These are phyloP conservation scores for Drosophila koepferae DNA, from an alignment of 2,888 invertebrate genomes.

Conservation along the genomic window DNA sequence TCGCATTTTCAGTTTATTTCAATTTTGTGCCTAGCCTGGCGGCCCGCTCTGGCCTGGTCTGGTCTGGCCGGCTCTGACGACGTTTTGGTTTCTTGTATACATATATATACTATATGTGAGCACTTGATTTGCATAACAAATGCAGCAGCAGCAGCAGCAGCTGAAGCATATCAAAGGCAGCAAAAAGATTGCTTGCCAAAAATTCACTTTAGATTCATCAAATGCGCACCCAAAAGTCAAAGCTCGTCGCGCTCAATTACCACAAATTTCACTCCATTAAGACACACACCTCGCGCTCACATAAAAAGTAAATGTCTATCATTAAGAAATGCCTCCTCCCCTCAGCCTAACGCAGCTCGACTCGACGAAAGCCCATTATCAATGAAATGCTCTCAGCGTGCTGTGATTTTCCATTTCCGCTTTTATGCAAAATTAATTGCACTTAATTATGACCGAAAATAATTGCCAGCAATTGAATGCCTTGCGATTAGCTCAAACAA, in stretches of 20 bases:
- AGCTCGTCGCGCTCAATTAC: constrained; percentile 77
- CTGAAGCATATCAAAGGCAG: constrained; percentile 39
- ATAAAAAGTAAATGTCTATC: constrained; percentile 79
- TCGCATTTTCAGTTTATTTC: constrained; percentile 71
- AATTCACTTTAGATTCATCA: constrained; percentile 69
- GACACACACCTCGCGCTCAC: constrained; percentile 68
- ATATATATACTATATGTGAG: constrained; percentile 29
- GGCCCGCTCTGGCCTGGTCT: constrained; percentile 33
- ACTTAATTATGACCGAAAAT: constrained; percentile 66
- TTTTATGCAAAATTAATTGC: constrained; percentile 76
- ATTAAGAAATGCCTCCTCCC: constrained; percentile 56
- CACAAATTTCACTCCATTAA: constrained; percentile 78
- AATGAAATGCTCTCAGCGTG: constrained; percentile 44
- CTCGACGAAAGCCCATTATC: constrained; percentile 23
- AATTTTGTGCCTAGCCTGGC: constrained; percentile 58
- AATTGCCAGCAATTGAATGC: constrained; percentile 56
- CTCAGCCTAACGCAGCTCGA: background rate
- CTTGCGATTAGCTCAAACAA: constrained; percentile 53
- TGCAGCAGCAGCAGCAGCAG: constrained; percentile 37
- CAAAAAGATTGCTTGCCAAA: constrained; percentile 42
- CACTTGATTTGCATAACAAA: constrained; percentile 4
- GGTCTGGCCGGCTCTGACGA: constrained; percentile 57
- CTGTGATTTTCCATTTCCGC: constrained; percentile 70
- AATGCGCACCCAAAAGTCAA: constrained; percentile 65
- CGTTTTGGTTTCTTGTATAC: constrained; percentile 60